These are phyloP conservation scores for Cephus nigrinus DNA, from an alignment of 2,888 invertebrate species.

Conservation along the genomic window DNA sequence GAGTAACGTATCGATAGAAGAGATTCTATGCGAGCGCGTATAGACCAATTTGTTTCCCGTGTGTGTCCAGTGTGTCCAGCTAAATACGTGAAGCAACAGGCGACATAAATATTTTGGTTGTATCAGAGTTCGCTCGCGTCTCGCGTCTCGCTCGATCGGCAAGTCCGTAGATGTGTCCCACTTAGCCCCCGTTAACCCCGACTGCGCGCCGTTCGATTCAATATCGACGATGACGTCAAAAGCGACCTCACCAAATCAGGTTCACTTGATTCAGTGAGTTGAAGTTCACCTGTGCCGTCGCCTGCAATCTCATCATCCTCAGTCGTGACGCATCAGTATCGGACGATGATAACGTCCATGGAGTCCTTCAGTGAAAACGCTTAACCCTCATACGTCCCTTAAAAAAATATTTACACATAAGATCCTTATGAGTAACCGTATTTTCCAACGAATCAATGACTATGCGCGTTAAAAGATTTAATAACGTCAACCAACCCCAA, in stretches of 20 bases:
- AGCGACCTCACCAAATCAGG: slow-evolving; percentile 34
- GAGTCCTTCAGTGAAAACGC: not conserved
- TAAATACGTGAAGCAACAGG: slow-evolving; percentile 37
- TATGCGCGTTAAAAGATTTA: not conserved
- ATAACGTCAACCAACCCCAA: too few species aligned
- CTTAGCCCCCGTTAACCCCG: slow-evolving; percentile 51
- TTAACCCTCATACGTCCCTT: not conserved
- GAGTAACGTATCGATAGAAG: too few species aligned
- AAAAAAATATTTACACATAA: not conserved
- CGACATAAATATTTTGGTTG: slow-evolving; percentile 30
- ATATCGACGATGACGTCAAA: slow-evolving; percentile 61
- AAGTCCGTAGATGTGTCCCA: slow-evolving; percentile 31
- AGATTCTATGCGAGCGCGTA: too few species aligned
- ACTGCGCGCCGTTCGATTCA: slow-evolving; percentile 45
- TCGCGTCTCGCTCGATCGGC: slow-evolving; percentile 13
- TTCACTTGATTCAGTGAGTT: slow-evolving; percentile 30
- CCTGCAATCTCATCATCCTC: too few species aligned
- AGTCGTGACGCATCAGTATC: too few species aligned
- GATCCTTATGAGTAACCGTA: not conserved
- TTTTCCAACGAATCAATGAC: not conserved
- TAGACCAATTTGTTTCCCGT: not conserved
- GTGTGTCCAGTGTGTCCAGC: slow-evolving; percentile 15
- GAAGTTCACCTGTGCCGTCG: too few species aligned
- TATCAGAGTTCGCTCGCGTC: slow-evolving; percentile 25
- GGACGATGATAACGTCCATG: too few species aligned